A percentile compares a stretch with the other conserved stretches of the same genome.
Conservation (phyloP, 1,140 invertebrate species). For the Eciton burchellii region DNA sequence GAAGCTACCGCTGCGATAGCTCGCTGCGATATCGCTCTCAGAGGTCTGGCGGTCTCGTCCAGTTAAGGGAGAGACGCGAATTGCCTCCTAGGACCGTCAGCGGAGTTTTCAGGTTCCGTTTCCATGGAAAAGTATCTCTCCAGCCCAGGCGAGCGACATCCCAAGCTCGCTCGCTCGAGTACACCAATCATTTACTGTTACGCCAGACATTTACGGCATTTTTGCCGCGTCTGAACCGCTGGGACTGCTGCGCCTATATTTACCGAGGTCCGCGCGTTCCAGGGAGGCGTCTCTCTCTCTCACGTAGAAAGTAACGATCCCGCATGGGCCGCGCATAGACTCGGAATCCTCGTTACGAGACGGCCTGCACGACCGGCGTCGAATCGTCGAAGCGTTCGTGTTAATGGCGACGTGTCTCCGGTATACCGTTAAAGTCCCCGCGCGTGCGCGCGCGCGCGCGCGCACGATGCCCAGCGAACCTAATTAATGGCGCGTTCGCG, state of each 20-base stretch:
- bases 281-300: constrained; percentile 38
- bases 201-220: constrained; percentile 66
- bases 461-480: constrained; percentile 71
- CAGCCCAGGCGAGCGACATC: background rate
- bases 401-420: constrained; percentile 73
- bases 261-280: constrained; percentile 56
- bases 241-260: constrained; percentile 74
- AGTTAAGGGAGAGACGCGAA: too few relatives aligned
- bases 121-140: constrained; percentile 4
- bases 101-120: background rate
- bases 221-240: constrained; percentile 56
- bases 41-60: too few relatives aligned
- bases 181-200: constrained; percentile 73
- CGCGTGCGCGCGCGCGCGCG: constrained; percentile 30
- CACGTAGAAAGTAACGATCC: constrained; percentile 58
- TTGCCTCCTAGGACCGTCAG: too few relatives aligned
- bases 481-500: constrained; percentile 74
- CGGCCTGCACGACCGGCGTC: constrained; percentile 67
- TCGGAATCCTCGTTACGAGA: constrained; percentile 28
- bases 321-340: constrained; percentile 52
- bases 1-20: constrained; percentile 66
- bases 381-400: constrained; percentile 71
- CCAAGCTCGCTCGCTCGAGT: constrained; percentile 42
- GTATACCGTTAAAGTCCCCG: constrained; percentile 76
- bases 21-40: constrained; percentile 6